Base-by-base conservation (phyloP, 2,113 vertebrate genomes). In the Thamnaconus septentrionalis region DNA sequence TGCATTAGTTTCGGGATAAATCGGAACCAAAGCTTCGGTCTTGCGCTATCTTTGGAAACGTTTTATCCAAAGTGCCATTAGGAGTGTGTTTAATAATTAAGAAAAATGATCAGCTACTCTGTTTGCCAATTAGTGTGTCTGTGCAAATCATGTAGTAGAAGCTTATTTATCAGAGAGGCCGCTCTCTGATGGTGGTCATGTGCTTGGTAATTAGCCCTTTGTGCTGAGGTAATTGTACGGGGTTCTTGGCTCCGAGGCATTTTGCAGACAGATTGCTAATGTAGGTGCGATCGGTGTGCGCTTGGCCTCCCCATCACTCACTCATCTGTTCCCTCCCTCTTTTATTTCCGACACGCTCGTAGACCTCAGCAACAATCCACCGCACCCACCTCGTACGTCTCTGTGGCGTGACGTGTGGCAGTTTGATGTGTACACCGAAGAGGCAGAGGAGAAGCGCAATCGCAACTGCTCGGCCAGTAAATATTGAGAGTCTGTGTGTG, bases 211-310 rank as follows among this genome's bases (percentile, higher is more conserved):
- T 89, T 70, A 81, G 64, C 66, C 82, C 75, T 76, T 76, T 84
- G 69, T 81, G 81, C 57, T 75, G 10, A 74, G 75, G 68, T 81
- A 78, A 85, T 80, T 73, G 56, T 61, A 61, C 53, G 60, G 55
- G 64, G 12, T 75, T 76, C 58, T 78, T 63, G 70, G 74, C 84
- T 83, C 64, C 48, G 11, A 71, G 78, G 69, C 75, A 64, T 58
- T 80, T 81, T 58, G 71, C 74, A 52, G 65, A 65, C 59, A 71
- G 66, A 76, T 64, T 65, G 74, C 83, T 88, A 88, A 88, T 88
- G 86, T 84, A 81, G 76, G 76, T 9, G 10, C 8, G 43, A 78
- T 78, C 75, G 18, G 72, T 66, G 78, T 78, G 70, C 69, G 59
- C 61, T 71, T 31, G 18, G 18, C 18, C 18, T 31, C 18, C 55